phyloP scores from a whole-genome alignment of 2,113 vertebrate species.

The Meriones unguiculatus region DNA sequence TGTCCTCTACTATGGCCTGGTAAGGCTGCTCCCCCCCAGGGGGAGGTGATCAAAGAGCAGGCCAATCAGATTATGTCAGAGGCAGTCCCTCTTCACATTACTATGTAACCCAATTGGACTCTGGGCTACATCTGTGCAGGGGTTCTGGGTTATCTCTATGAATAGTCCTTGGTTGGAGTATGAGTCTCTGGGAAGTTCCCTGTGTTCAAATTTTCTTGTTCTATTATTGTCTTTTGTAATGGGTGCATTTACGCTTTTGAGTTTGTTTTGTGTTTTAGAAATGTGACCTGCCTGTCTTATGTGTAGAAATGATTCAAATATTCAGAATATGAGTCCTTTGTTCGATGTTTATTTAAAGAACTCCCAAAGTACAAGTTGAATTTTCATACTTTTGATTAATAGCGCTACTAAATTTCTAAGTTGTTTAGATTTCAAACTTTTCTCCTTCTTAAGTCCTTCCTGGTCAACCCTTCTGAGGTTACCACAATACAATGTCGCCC shows the following conservation, averaged over 20 bases:
- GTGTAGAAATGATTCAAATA: constrained; percentile 29
- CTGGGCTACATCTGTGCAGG: too few species aligned
- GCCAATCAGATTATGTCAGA: too few species aligned
- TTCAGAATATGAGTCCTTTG: background rate
- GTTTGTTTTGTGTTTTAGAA: background rate
- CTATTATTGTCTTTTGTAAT: constrained; percentile 20
- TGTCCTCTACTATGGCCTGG: too few species aligned
- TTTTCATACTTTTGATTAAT: background rate
- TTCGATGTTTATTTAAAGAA: background rate
- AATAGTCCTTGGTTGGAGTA: too few species aligned
- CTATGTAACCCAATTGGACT: too few species aligned
- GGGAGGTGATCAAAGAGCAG: too few species aligned
- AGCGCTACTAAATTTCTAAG: constrained; percentile 9
- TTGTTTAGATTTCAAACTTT: constrained; percentile 13
- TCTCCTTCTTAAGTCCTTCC: background rate
- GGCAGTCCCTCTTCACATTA: too few species aligned
- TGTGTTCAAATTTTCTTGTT: too few species aligned
- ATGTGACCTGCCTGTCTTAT: background rate
- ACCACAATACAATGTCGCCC: background rate
- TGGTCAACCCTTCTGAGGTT: background rate
- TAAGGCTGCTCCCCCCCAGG: too few species aligned
- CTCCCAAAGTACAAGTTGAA: background rate
- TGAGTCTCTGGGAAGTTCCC: too few species aligned
- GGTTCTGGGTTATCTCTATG: too few species aligned
- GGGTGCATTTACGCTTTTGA: background rate